phyloP scores from a whole-genome alignment of 2,797 vertebrate genomes.

The Rhabdomys pumilio region DNA sequence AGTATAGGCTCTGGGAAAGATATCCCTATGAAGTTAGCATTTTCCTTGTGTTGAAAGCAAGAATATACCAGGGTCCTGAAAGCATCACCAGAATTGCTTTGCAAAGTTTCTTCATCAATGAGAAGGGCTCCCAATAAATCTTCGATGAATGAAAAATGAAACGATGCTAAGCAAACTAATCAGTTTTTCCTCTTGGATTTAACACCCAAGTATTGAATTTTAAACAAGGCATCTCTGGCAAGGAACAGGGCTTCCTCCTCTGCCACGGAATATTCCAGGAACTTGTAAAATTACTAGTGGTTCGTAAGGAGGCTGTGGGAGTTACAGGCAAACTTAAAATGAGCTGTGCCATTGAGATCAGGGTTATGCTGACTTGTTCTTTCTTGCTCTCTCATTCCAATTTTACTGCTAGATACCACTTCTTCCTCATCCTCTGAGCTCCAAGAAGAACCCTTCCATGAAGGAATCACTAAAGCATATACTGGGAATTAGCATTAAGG shows the following conservation, averaged over 20 bases:
- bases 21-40: constrained; percentile 19
- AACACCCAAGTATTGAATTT: constrained; percentile 48
- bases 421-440: not conserved
- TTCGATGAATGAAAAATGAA: not conserved
- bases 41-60: not conserved
- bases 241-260: constrained; percentile 6
- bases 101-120: constrained; percentile 35
- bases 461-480: not conserved
- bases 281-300: constrained; percentile 56
- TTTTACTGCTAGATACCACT: not conserved
- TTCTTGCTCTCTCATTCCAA: not conserved
- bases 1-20: constrained; percentile 19
- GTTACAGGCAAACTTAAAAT: constrained; percentile 26
- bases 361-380: not conserved
- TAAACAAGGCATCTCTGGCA: constrained; percentile 52
- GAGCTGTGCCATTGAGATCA: constrained; percentile 18
- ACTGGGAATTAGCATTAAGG: not conserved
- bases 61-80: constrained; percentile 9
- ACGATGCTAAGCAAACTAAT: constrained; percentile 40
- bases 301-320: not conserved
- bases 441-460: not conserved
- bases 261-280: constrained; percentile 41
- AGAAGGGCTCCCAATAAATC: constrained; percentile 29
- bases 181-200: constrained; percentile 48
- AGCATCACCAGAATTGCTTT: not conserved